Conservation (phyloP, 2,797 vertebrate genomes). For the Psittacula derbiana region DNA sequence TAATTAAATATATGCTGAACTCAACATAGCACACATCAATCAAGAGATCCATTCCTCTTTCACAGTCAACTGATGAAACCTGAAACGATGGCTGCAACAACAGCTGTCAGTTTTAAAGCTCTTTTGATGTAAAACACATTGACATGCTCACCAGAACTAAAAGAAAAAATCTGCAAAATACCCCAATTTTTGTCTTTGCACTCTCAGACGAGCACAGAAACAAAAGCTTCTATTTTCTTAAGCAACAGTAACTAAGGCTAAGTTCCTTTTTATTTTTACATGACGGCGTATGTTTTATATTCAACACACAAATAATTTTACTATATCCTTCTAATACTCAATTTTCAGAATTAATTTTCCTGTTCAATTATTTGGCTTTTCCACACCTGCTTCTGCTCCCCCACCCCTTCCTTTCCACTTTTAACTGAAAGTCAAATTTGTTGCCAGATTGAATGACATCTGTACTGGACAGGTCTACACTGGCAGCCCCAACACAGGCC, state of each 20-base stretch:
- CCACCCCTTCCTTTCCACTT: background rate
- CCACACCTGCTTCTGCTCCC: accelerated
- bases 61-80: background rate
- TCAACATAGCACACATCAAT: background rate
- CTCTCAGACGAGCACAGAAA: background rate
- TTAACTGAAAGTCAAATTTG: background rate
- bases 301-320: background rate
- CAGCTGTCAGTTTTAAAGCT: slow-evolving; percentile 18
- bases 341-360: background rate
- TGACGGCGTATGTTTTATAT: background rate
- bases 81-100: background rate
- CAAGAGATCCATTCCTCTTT: background rate
- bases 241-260: background rate
- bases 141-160: background rate
- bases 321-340: background rate
- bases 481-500: background rate
- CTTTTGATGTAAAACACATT: background rate
- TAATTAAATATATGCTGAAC: background rate
- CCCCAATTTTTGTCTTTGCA: background rate
- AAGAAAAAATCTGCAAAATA: background rate
- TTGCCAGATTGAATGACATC: background rate
- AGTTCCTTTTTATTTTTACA: background rate
- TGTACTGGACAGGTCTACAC: background rate
- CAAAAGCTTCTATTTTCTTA: background rate
- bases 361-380: background rate